Evolutionary conservation across 2,888 invertebrate genomes (phyloP), one percentile per base, ranked within the genome.

Genomic region (Cepaea hortensis): DNA sequence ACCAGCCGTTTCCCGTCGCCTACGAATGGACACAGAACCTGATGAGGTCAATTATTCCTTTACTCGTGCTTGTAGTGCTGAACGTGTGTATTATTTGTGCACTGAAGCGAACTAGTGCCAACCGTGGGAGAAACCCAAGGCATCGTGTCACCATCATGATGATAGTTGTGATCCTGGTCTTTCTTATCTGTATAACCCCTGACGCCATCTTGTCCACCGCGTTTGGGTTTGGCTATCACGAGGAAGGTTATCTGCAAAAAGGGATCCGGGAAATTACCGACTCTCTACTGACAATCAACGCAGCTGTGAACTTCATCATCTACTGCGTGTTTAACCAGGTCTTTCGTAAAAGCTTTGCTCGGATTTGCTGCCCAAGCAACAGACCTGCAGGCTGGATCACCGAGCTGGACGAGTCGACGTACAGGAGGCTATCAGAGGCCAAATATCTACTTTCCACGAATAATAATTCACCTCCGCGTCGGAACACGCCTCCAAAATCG

Each of bases 241-340:
- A 94, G 85, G 92, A 92, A 75, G 91, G 91, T 84, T 93, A 91
- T 88, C 87, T 93, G 20, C 91, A 93, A 3, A 90, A 91, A 65
- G 94, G 93, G 23, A 91, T 94, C 20, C 89, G 94, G 1, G 94
- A 94, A 89, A 93, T 94, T 55, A 94, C 94, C 1, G 94, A 94
- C 87, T 89, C 92, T 35, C 88, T 94, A 9, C 90, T 94, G 55
- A 90, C 91, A 7, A 90, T 94, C n/a, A 94, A 94, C 87, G 92
- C 94, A 0, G 93, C 93, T 5, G 90, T 92, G 23, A 94, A 94
- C 89, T 94, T 94, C 90, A 88, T 93, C 0, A 92, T 94, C 20
- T 94, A 94, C 88, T 92, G 93, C 86, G 91, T 92, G 61, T 94
- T 94, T 88, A 94, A 94, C 87, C 93, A 92, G 35, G 91, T 93